phyloP scores from a whole-genome alignment of 92 coral and sea anemone genomes.

The Galaxea fascicularis region DNA sequence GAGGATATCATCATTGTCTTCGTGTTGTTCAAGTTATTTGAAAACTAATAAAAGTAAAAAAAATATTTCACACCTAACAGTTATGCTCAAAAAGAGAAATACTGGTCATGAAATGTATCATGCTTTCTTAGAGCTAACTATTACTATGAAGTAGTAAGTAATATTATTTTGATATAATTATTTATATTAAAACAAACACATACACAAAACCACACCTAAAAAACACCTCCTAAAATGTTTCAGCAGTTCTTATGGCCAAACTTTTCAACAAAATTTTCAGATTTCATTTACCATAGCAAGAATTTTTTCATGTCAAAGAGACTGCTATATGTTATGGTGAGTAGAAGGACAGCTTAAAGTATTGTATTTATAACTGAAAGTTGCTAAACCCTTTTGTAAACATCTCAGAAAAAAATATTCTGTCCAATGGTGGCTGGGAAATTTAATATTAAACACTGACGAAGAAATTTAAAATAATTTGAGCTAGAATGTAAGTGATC shows the following conservation, averaged over 20 bases:
- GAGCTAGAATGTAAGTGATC: background rate
- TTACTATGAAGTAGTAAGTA: background rate
- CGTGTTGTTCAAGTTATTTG: background rate
- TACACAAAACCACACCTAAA: slow-evolving; percentile 38
- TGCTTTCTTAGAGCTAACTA: background rate
- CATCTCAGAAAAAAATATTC: too few relatives aligned
- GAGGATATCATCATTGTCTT: background rate
- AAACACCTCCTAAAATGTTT: background rate
- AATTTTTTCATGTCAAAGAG: too few relatives aligned
- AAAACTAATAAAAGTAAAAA: background rate
- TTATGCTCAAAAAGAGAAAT: background rate
- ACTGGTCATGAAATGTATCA: background rate
- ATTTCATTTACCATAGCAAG: too few relatives aligned
- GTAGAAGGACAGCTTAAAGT: too few relatives aligned
- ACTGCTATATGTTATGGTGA: too few relatives aligned
- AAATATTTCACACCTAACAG: background rate
- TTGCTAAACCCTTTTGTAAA: too few relatives aligned
- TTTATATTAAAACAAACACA: background rate
- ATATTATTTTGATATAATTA: background rate
- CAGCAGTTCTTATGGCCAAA: background rate
- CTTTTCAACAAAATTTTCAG: background rate
- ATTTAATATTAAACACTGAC: too few relatives aligned
- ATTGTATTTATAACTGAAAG: too few relatives aligned
- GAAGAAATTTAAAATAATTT: background rate
- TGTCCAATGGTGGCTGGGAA: too few relatives aligned